Percentiles rank a stretch among this genome's conserved stretches.
phyloP scores from a whole-genome alignment of 2,888 invertebrate species.

The Sesia apiformis region DNA sequence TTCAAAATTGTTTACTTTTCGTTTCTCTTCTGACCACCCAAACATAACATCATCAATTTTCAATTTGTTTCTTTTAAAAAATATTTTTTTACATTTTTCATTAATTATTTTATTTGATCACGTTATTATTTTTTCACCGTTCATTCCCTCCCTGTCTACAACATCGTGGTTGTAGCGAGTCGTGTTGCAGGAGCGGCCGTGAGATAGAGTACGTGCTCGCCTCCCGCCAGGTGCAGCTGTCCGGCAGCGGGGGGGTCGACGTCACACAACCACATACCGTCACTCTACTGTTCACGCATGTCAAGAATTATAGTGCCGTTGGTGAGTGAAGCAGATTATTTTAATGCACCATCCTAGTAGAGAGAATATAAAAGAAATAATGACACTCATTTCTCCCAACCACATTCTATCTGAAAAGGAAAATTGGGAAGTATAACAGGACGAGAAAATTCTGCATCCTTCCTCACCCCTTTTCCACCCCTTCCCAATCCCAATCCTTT shows the following conservation, averaged over 20 bases:
- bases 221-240: constrained; percentile 69
- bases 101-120: constrained; percentile 1
- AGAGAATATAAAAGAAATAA: too few relatives aligned
- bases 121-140: background rate
- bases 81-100: constrained; percentile 4
- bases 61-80: too few relatives aligned
- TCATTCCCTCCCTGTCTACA: background rate
- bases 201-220: constrained; percentile 79
- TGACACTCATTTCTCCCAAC: too few relatives aligned
- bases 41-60: too few relatives aligned
- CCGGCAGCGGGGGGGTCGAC: constrained; percentile 39
- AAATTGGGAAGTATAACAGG: too few relatives aligned
- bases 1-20: too few relatives aligned
- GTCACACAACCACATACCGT: constrained; percentile 46
- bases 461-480: too few relatives aligned
- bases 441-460: too few relatives aligned
- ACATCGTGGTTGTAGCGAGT: constrained; percentile 29
- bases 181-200: constrained; percentile 74
- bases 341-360: too few relatives aligned
- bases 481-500: too few relatives aligned
- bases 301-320: constrained; percentile 52
- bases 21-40: too few relatives aligned
- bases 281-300: constrained; percentile 48
- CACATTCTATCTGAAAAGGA: too few relatives aligned
- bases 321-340: constrained; percentile 27